phyloP scores from a whole-genome alignment of 2,113 vertebrate genomes.

The Myotis davidii region DNA sequence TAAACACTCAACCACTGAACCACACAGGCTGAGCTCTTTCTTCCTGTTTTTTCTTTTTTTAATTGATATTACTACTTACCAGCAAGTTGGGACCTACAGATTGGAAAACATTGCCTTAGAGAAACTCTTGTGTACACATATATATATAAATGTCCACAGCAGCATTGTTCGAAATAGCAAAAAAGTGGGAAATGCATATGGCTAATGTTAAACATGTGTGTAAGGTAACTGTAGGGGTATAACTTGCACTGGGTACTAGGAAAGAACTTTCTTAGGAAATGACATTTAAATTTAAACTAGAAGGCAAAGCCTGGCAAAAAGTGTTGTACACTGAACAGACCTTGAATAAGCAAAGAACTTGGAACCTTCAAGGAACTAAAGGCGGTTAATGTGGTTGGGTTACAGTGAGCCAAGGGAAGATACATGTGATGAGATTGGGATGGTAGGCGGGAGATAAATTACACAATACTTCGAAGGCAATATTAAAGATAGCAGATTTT shows the following conservation, averaged over 20 bases:
- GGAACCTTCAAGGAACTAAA: background rate
- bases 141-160: background rate
- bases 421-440: background rate
- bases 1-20: too few relatives aligned
- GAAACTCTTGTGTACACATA: background rate
- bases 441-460: background rate
- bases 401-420: background rate
- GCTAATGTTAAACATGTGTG: background rate
- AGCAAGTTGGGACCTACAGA: background rate
- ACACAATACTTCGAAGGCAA: background rate
- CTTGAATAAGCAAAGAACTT: constrained; percentile 42
- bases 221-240: background rate
- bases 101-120: constrained; percentile 35
- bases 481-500: background rate
- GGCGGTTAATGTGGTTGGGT: background rate
- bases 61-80: background rate
- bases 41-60: background rate
- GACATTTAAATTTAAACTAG: constrained; percentile 43
- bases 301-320: constrained; percentile 42
- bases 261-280: constrained; percentile 41
- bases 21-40: too few relatives aligned
- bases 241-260: background rate
- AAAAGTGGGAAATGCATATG: background rate
- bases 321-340: background rate
- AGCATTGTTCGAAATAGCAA: constrained; percentile 20